Conservation (phyloP, 2,797 vertebrate species). For the Rhinoraja longicauda region DNA sequence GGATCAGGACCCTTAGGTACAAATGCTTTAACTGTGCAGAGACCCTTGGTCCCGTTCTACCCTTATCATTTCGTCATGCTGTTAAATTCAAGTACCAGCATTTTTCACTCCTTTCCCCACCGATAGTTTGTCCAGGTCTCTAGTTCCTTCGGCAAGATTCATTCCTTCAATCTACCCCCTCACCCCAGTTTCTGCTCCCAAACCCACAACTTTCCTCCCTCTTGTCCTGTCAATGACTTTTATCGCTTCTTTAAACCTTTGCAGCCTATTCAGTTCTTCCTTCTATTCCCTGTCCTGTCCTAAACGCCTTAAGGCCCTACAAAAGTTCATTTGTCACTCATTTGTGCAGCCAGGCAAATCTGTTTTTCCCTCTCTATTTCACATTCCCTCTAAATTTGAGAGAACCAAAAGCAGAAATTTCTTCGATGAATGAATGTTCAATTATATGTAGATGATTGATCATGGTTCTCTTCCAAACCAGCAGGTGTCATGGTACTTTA, state of each 20-base stretch:
- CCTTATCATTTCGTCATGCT: neutral
- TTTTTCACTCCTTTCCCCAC: neutral
- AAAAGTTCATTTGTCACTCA: neutral
- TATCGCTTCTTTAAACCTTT: neutral
- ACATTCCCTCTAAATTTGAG: neutral
- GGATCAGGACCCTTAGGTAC: too few species aligned
- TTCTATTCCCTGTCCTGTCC: neutral
- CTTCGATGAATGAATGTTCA: too few species aligned
- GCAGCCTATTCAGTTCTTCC: neutral
- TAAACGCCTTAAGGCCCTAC: neutral
- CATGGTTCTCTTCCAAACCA: too few species aligned
- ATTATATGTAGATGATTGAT: too few species aligned
- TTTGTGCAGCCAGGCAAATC: neutral
- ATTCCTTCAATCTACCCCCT: neutral
- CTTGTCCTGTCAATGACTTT: neutral
- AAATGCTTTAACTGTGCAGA: too few species aligned
- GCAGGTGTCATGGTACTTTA: too few species aligned
- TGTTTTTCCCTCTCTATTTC: neutral
- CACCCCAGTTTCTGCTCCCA: too few species aligned
- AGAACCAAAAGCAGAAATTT: neutral
- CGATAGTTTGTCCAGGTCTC: neutral
- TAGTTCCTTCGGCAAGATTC: neutral
- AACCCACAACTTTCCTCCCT: neutral
- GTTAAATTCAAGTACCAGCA: neutral
- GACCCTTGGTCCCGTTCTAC: neutral